Evolutionary conservation across 1,140 invertebrate species (phyloP).

Genomic region (Metaphire vulgaris): DNA sequence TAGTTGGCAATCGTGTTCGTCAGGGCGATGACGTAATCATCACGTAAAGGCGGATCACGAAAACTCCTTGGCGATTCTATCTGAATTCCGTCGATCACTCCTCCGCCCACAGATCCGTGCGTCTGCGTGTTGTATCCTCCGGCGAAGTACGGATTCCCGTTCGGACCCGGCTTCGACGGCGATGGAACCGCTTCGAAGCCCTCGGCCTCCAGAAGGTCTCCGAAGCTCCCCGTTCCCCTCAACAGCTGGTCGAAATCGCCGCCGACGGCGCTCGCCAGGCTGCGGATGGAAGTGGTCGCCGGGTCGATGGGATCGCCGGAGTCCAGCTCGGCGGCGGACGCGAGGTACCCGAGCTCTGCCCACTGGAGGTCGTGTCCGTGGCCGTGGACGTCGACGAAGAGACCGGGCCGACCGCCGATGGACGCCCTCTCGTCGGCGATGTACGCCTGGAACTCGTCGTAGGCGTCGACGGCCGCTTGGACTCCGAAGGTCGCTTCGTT

Average conservation of each 20-base stretch:
- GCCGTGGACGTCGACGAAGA: constrained; percentile 33
- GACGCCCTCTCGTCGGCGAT: constrained; percentile 20
- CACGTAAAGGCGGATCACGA: neutral
- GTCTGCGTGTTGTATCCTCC: constrained; percentile 30
- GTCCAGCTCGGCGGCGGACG: constrained; percentile 17
- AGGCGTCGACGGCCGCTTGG: constrained; percentile 15
- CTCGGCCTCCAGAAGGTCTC: constrained; percentile 11
- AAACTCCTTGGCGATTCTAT: constrained; percentile 27
- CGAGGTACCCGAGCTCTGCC: constrained; percentile 30
- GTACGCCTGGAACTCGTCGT: constrained; percentile 13
- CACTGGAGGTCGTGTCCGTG: constrained; percentile 29
- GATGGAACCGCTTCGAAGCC: constrained; percentile 30
- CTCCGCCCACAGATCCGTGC: constrained; percentile 27
- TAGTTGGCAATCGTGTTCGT: constrained; percentile 4
- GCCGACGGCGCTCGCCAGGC: constrained; percentile 5
- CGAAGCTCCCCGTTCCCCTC: constrained; percentile 4
- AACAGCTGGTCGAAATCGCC: constrained; percentile 15
- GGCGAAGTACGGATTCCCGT: constrained; percentile 25
- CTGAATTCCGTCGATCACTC: constrained; percentile 30
- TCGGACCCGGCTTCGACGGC: constrained; percentile 23
- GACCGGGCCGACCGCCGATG: constrained; percentile 7
- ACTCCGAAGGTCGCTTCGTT: neutral
- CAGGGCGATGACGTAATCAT: constrained; percentile 2
- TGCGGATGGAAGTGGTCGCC: constrained; percentile 8
- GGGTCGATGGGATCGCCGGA: neutral